Percentiles rank a stretch among this genome's conserved stretches.
phyloP scores from a whole-genome alignment of 2,113 vertebrate genomes.

The Taurulus bubalis region DNA sequence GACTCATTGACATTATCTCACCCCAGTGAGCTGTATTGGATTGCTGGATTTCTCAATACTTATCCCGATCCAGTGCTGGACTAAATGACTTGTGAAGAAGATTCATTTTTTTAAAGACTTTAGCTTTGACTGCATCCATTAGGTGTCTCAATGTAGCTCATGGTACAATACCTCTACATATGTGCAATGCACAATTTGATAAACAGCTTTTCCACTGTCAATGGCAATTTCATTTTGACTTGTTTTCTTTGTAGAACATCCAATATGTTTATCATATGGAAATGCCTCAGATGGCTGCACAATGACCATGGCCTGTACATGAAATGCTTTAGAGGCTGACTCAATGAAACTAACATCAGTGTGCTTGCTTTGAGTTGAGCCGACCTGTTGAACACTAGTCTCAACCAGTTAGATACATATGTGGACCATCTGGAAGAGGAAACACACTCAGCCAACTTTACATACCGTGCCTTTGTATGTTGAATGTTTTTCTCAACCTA shows the following conservation, averaged over 20 bases:
- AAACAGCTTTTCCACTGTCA: conserved; percentile 32
- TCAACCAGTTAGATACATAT: conserved; percentile 76
- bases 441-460: conserved; percentile 68
- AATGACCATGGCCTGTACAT: conserved; percentile 37
- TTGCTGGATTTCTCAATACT: conserved; percentile 26
- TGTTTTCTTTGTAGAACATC: conserved; percentile 30
- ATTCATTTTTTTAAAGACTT: conserved; percentile 54
- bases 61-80: conserved; percentile 1
- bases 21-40: conserved; percentile 10
- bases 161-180: conserved; percentile 22
- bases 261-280: conserved; percentile 47
- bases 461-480: conserved; percentile 71
- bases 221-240: conserved; percentile 27
- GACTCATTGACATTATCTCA: conserved; percentile 34
- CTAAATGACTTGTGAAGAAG: conserved; percentile 42
- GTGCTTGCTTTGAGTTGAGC: conserved; percentile 46
- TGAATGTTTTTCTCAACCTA: conserved; percentile 56
- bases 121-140: conserved; percentile 4
- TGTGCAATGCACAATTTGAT: conserved; percentile 39
- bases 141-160: background rate
- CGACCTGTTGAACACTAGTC: conserved; percentile 57
- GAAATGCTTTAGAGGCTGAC: conserved; percentile 46
- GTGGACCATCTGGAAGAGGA: conserved; percentile 81
- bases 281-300: conserved; percentile 49
- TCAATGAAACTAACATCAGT: conserved; percentile 31